Conservation (phyloP, 2,888 invertebrate species). For the Andrena bucephala region DNA sequence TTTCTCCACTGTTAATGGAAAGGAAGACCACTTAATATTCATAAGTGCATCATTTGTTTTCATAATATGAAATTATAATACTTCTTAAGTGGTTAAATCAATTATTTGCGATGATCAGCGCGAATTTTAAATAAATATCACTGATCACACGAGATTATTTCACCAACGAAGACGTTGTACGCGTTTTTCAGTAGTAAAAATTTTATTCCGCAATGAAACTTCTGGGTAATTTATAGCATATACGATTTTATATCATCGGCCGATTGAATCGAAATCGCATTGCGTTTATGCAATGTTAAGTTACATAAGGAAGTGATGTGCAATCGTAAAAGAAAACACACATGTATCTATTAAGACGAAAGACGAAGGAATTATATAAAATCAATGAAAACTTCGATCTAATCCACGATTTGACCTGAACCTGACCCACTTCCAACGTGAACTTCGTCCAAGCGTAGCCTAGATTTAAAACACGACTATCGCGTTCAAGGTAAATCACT, state of each 20-base stretch:
- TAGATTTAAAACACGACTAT: neutral
- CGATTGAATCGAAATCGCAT: neutral
- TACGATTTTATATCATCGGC: neutral
- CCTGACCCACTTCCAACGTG: neutral
- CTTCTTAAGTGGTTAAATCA: neutral
- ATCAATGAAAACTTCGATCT: neutral
- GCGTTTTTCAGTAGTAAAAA: no score
- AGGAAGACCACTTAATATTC: neutral
- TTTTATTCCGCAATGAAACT: no score
- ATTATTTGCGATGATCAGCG: neutral
- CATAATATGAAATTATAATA: neutral
- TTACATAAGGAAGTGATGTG: neutral
- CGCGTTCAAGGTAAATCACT: neutral
- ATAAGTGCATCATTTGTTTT: neutral
- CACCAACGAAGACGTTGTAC: no score
- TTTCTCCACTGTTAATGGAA: neutral
- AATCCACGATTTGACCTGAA: constrained; percentile 29
- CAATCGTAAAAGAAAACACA: neutral
- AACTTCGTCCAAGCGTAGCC: neutral
- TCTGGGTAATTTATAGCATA: no score
- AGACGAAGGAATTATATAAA: neutral
- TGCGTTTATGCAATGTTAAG: neutral
- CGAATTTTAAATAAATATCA: no score
- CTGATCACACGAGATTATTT: no score
- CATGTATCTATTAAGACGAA: neutral